These are phyloP conservation scores for Oligia latruncula DNA, from an alignment of 2,888 invertebrate species.

Conservation along the genomic window DNA sequence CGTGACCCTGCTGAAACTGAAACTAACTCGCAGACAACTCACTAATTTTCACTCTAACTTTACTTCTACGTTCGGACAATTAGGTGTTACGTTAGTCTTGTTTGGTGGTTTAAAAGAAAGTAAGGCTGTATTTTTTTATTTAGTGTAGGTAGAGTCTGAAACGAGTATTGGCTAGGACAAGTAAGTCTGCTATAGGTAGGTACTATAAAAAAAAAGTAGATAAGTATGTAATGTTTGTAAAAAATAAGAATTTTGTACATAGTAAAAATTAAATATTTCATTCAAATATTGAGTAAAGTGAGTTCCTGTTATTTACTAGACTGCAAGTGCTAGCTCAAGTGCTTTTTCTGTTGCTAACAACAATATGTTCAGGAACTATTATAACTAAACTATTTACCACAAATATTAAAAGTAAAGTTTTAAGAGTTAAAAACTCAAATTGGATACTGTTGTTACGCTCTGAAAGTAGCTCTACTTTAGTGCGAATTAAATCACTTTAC, in stretches of 20 bases:
- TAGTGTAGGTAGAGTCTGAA: too few species aligned
- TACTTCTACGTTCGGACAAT: conserved; percentile 57
- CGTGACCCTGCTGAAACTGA: conserved; percentile 75
- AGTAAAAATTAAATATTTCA: too few species aligned
- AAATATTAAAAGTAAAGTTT: neutral
- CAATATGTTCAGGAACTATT: neutral
- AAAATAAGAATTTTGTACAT: neutral
- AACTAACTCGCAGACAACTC: conserved; percentile 70
- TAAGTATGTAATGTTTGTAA: neutral
- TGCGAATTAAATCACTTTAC: neutral
- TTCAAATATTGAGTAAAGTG: neutral
- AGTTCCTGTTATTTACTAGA: neutral
- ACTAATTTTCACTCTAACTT: conserved; percentile 63
- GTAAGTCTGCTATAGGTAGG: neutral
- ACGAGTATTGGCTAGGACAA: neutral
- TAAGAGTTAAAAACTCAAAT: neutral
- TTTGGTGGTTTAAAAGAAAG: conserved; percentile 3
- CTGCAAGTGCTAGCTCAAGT: neutral
- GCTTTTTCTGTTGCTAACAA: neutral
- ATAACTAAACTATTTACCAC: neutral
- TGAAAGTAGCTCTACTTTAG: conserved; percentile 28
- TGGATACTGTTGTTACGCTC: neutral
- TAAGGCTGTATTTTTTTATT: neutral
- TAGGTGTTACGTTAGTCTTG: conserved; percentile 47
- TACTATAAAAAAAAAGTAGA: too few species aligned